A percentile compares a stretch with the other conserved stretches of the same genome.
These are phyloP conservation scores for Rhineura floridana DNA, from an alignment of 2,113 vertebrate species.

Conservation along the genomic window DNA sequence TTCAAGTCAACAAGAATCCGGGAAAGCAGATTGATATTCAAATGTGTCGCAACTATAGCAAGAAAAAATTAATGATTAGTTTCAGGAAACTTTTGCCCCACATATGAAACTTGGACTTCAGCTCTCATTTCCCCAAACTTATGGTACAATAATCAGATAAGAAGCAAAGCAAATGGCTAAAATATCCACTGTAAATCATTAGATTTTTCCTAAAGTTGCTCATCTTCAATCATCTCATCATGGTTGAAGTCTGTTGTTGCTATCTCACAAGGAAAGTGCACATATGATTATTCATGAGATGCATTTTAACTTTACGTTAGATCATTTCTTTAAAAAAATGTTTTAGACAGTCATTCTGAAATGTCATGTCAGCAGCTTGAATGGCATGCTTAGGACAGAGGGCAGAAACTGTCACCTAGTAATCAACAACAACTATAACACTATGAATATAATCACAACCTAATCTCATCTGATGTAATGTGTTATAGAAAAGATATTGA, in stretches of 20 bases:
- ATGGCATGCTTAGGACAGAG: neutral
- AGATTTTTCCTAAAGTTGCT: neutral
- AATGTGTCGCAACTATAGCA: neutral
- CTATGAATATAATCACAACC: slow-evolving; percentile 27
- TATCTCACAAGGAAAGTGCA: neutral
- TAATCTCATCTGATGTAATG: slow-evolving; percentile 32
- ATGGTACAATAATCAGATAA: neutral
- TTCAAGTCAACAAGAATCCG: neutral
- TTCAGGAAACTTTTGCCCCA: neutral
- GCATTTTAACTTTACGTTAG: neutral
- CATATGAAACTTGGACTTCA: neutral
- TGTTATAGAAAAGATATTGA: slow-evolving; percentile 1
- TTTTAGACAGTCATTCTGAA: slow-evolving; percentile 16
- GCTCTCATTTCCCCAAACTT: neutral
- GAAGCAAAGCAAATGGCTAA: neutral
- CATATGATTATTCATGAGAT: neutral
- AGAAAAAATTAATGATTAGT: neutral
- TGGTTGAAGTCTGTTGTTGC: neutral
- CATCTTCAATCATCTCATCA: neutral
- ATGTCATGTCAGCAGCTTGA: neutral
- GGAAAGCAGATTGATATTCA: neutral
- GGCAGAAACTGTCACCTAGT: neutral
- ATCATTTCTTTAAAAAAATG: neutral
- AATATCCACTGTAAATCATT: neutral
- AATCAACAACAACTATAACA: neutral